Evolutionary conservation across 1,140 invertebrate species (phyloP).

Genomic region (Nylanderia fulva): DNA sequence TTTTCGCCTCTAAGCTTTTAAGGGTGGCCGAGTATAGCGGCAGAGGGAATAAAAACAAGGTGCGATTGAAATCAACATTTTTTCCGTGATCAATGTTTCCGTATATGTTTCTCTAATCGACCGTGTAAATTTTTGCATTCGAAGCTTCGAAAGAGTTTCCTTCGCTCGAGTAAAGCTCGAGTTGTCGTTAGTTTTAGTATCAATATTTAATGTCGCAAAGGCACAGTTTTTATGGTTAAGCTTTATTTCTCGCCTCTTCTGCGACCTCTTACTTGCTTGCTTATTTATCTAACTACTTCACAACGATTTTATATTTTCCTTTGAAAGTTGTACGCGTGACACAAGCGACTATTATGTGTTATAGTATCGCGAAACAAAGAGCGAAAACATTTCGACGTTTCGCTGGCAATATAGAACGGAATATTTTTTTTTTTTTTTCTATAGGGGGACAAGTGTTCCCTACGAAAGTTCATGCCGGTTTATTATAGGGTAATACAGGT

Average conservation of each 20-base stretch:
- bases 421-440: too few relatives aligned
- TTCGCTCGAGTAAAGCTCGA: too few relatives aligned
- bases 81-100: neutral
- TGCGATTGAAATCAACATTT: neutral
- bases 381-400: neutral
- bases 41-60: neutral
- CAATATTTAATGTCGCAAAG: constrained; percentile 22
- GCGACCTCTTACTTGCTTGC: neutral
- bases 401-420: neutral
- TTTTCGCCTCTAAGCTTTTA: neutral
- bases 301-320: neutral
- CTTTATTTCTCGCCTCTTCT: neutral
- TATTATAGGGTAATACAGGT: constrained; percentile 28
- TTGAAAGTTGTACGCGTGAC: constrained; percentile 10
- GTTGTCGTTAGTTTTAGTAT: neutral
- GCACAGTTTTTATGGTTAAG: neutral
- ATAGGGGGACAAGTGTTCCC: constrained; percentile 14
- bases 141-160: neutral
- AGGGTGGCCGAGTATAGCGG: neutral
- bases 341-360: neutral
- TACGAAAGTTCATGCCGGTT: neutral
- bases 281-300: neutral
- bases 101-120: neutral
- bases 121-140: neutral
- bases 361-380: neutral